Conservation (phyloP, 2,113 vertebrate species). For the Chelonoidis abingdonii region DNA sequence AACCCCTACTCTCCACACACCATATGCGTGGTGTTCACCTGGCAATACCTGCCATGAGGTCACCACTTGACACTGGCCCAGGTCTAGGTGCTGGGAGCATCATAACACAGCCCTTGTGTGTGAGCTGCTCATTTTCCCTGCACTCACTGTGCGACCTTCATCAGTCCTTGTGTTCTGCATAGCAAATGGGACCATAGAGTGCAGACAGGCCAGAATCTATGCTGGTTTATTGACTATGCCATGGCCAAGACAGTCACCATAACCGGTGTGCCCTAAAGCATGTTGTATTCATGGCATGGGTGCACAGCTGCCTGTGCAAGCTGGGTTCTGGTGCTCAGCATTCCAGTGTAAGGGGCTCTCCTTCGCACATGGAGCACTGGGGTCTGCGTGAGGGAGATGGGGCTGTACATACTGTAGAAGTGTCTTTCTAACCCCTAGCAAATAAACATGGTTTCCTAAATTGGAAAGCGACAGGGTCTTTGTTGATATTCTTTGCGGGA, state of each 20-base stretch:
- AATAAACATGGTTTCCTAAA: constrained; percentile 5
- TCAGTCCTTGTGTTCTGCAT: not conserved
- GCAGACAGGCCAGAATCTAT: not conserved
- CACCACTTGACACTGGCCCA: not conserved
- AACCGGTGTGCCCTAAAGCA: not conserved
- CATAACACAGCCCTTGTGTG: not conserved
- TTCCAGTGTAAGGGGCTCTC: not conserved
- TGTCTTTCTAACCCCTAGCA: not conserved
- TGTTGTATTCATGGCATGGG: not conserved
- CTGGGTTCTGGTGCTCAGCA: not conserved
- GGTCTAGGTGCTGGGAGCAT: not conserved
- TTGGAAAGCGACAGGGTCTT: not conserved
- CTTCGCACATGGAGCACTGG: not conserved
- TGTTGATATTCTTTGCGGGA: not conserved
- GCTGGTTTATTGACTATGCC: not conserved
- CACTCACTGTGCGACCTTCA: not conserved
- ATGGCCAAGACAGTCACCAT: not conserved
- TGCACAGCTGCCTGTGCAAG: not conserved
- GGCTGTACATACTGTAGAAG: not conserved
- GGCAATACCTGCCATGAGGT: not conserved
- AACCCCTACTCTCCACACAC: not conserved
- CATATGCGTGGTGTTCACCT: not conserved
- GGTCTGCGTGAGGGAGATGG: not conserved
- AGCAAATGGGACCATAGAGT: not conserved
- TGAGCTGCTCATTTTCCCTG: not conserved